Base-by-base conservation (phyloP, 2,113 vertebrate genomes). In the Orcinus orca region DNA sequence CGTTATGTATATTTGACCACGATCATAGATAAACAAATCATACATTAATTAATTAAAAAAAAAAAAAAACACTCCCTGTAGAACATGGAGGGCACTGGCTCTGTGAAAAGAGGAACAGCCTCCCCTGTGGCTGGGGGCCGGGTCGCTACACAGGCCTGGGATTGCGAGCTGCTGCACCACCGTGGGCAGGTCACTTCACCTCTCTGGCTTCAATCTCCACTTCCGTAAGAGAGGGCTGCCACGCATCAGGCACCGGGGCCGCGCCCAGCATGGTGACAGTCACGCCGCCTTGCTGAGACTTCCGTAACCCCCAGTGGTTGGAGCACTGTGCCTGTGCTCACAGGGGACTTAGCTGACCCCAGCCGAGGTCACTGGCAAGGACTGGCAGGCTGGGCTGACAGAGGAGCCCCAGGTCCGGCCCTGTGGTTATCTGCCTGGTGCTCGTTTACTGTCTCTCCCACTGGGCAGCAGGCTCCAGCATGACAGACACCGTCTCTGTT, bases 231-330 rank as follows among this genome's bases (percentile, higher is more conserved):
- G n/a, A 89, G 33, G 62, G 74, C 25, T 6, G 14, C 20, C 23
- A 3, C 2, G 0, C 1, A 1, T n/a, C 2, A n/a, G 62, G 67
- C 65, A 26, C 55, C 1, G 3, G n/a, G 2, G 70, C 63, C 5
- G 10, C n/a, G 23, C 15, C 53, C 9, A 2, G 55, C 41, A 14
- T 0, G 6, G 13, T 0, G 70, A 80, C 0, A 44, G 55, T 55
- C 44, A 21, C 1, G 0, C 6, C 5, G 0, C 4, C 36, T 71
- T n/a, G 7, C 86, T 0, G 5, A 67, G 82, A 25, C 36, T 14
- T 71, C 55, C n/a, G 41, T 23, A 29, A 55, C 20, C 77, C 71
- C 0, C 0, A 1, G 11, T 20, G n/a, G 53, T 53, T 0, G 23
- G 36, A 7, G 74, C 38, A 33, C 8, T 17, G 18, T 7, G 82